A percentile compares a stretch with the other conserved stretches of the same genome.
These are phyloP conservation scores for Falcunculus frontatus DNA, from an alignment of 2,113 vertebrate genomes.

Conservation along the genomic window DNA sequence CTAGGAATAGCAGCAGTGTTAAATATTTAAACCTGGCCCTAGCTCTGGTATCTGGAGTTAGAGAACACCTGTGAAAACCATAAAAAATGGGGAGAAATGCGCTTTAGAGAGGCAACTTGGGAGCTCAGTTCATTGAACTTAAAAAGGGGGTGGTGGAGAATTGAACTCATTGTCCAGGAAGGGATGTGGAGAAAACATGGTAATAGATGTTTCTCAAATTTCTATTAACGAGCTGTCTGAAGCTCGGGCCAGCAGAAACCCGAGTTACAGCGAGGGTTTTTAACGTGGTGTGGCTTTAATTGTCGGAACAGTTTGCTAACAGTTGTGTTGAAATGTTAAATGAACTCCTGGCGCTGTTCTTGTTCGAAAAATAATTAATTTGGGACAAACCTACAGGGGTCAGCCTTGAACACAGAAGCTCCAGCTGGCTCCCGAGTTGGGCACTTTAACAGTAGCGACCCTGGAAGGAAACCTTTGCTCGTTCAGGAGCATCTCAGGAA, in stretches of 20 bases:
- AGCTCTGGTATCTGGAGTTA: neutral
- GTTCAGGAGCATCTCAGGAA: neutral
- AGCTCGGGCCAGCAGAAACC: neutral
- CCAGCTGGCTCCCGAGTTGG: neutral
- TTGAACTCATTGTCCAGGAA: neutral
- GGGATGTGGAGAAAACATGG: neutral
- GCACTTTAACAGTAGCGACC: neutral
- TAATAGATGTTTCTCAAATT: neutral
- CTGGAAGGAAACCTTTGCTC: neutral
- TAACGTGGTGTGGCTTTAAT: neutral
- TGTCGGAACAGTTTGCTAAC: neutral
- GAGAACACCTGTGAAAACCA: neutral
- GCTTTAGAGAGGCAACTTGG: neutral
- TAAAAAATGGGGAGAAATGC: neutral
- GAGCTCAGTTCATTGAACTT: neutral
- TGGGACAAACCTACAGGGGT: neutral
- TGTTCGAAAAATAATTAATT: neutral
- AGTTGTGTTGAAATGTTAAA: neutral
- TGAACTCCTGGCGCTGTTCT: neutral
- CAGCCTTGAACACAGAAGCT: slow-evolving; percentile 7
- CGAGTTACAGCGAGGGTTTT: rapidly evolving
- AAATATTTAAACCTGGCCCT: neutral
- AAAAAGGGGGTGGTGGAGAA: neutral
- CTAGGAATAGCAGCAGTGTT: neutral
- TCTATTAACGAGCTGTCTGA: neutral